phyloP scores from a whole-genome alignment of 2,797 vertebrate genomes.

The Coregonus suidteri region DNA sequence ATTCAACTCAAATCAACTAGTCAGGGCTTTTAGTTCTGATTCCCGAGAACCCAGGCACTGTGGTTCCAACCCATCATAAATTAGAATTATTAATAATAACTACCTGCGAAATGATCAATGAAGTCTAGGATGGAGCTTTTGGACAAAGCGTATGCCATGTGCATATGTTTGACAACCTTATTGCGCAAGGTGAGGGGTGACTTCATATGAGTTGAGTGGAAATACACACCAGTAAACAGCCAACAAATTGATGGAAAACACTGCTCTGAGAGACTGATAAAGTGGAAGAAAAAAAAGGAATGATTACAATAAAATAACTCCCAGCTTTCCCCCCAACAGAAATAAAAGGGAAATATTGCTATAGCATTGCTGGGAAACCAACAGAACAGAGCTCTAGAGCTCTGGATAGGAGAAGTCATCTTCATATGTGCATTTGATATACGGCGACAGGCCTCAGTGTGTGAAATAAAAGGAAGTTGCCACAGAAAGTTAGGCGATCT shows the following conservation, averaged over 20 bases:
- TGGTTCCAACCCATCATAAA: slow-evolving; percentile 30
- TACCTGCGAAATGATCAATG: slow-evolving; percentile 51
- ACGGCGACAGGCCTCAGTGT: slow-evolving; percentile 48
- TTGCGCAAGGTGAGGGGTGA: slow-evolving; percentile 32
- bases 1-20: slow-evolving; percentile 60
- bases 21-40: slow-evolving; percentile 51
- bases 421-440: slow-evolving; percentile 55
- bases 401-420: slow-evolving; percentile 59
- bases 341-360: slow-evolving; percentile 21
- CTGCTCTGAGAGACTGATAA: slow-evolving; percentile 51
- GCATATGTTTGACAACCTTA: slow-evolving; percentile 56
- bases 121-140: slow-evolving; percentile 20
- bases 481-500: slow-evolving; percentile 61
- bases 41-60: slow-evolving; percentile 43
- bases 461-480: slow-evolving; percentile 56
- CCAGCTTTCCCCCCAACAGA: slow-evolving; percentile 53
- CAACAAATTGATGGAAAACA: slow-evolving; percentile 62
- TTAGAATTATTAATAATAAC: slow-evolving; percentile 52
- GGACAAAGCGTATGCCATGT: slow-evolving; percentile 46
- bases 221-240: slow-evolving; percentile 61
- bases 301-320: slow-evolving; percentile 64
- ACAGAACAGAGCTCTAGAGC: slow-evolving; percentile 46
- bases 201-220: slow-evolving; percentile 52
- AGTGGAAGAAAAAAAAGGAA: slow-evolving; percentile 25
- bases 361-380: slow-evolving; percentile 47